phyloP scores from a whole-genome alignment of 1,140 invertebrate species.

The Chironomus striatipennis region DNA sequence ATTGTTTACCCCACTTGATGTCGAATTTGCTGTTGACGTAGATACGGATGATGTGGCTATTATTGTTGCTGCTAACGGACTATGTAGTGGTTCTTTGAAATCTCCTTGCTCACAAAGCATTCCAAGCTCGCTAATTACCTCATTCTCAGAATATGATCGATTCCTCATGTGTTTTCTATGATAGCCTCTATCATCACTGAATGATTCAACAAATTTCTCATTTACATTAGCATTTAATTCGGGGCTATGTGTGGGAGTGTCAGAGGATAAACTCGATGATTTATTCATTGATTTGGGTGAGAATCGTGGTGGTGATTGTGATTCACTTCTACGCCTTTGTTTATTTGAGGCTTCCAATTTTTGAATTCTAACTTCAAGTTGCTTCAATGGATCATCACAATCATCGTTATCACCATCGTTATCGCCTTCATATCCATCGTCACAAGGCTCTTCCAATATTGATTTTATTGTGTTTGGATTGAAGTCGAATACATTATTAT shows the following conservation, averaged over 20 bases:
- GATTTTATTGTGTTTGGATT: conserved; percentile 18
- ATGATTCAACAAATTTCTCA: conserved; percentile 4
- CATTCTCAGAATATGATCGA: conserved; percentile 29
- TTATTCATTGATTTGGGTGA: not conserved
- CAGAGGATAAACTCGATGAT: not conserved
- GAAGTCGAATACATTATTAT: not conserved
- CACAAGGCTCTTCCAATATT: not conserved
- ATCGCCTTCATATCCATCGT: conserved; percentile 12
- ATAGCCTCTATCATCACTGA: not conserved
- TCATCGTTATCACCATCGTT: conserved; percentile 1
- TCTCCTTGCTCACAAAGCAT: conserved; percentile 26
- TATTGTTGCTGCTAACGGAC: conserved; percentile 23
- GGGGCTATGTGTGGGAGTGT: not conserved
- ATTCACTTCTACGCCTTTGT: not conserved
- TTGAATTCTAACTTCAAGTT: not conserved
- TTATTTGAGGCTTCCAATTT: conserved; percentile 3
- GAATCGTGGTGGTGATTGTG: not conserved
- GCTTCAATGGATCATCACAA: conserved; percentile 4
- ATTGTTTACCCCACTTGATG: conserved; percentile 1
- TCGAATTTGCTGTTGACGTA: not conserved
- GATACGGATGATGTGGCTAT: not conserved
- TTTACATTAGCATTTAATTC: not conserved
- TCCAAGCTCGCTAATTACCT: conserved; percentile 26
- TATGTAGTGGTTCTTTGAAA: conserved; percentile 23
- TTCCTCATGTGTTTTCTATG: conserved; percentile 25